These are phyloP conservation scores for Sipha maydis DNA, from an alignment of 2,888 invertebrate genomes.

Conservation along the genomic window DNA sequence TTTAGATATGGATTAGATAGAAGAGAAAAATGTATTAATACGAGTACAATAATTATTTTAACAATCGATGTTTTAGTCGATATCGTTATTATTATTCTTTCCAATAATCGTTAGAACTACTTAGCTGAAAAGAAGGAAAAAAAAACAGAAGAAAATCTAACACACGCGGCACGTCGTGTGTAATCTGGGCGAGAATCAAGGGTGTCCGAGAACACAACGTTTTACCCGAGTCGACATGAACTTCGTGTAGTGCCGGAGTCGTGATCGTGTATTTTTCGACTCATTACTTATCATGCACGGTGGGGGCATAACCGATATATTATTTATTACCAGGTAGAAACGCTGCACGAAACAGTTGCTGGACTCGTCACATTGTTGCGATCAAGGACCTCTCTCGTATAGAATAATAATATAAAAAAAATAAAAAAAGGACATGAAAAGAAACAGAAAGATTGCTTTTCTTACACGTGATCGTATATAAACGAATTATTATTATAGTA, in stretches of 20 bases:
- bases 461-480: slow-evolving; percentile 5
- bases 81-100: neutral
- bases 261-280: slow-evolving; percentile 61
- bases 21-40: neutral
- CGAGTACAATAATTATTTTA: neutral
- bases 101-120: neutral
- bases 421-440: slow-evolving; percentile 22
- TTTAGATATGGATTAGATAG: no score
- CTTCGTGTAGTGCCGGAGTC: slow-evolving; percentile 53
- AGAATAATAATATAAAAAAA: no score
- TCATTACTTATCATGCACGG: slow-evolving; percentile 17
- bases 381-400: slow-evolving; percentile 38
- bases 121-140: no score
- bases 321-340: slow-evolving; percentile 45
- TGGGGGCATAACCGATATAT: slow-evolving; percentile 53
- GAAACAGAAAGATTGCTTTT: neutral
- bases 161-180: no score
- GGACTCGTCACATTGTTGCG: slow-evolving; percentile 59
- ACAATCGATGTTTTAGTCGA: neutral
- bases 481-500: slow-evolving; percentile 27
- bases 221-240: slow-evolving; percentile 60
- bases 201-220: slow-evolving; percentile 55
- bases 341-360: slow-evolving; percentile 56
- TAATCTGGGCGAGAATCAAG: slow-evolving; percentile 50
- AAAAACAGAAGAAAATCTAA: no score